Conservation (phyloP, 92 coral and sea anemone species). For the Parazoanthus atlanticus region DNA sequence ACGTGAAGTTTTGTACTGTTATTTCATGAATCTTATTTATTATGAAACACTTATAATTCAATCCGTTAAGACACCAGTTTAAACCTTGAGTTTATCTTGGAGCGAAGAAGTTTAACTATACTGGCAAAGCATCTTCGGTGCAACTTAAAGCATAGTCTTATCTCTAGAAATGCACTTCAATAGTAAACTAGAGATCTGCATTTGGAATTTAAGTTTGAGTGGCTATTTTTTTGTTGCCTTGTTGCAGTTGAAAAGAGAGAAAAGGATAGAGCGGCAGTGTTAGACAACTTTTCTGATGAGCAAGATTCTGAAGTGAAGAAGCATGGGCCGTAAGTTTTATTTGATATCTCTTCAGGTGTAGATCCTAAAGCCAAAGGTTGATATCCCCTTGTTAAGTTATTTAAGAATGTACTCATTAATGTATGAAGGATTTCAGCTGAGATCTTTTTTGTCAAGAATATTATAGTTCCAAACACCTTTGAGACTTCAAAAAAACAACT, state of each 20-base stretch:
- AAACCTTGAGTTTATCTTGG: neutral
- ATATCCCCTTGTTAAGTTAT: too few relatives aligned
- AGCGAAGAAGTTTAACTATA: too few relatives aligned
- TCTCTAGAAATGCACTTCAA: neutral
- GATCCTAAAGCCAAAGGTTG: too few relatives aligned
- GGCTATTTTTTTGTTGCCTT: neutral
- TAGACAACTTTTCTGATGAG: conserved; percentile 52
- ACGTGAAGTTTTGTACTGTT: neutral
- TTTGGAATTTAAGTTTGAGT: neutral
- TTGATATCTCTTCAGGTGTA: neutral
- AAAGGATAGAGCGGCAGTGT: conserved; percentile 68
- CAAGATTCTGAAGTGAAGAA: conserved; percentile 47
- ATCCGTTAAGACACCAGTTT: neutral
- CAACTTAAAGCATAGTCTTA: too few relatives aligned
- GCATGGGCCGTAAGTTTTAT: neutral
- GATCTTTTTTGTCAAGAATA: too few relatives aligned
- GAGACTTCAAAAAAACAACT: too few relatives aligned
- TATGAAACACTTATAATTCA: neutral
- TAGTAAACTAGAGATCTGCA: neutral
- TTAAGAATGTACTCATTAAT: too few relatives aligned
- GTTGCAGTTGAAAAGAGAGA: conserved; percentile 85
- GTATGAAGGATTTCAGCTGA: too few relatives aligned
- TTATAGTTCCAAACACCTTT: too few relatives aligned
- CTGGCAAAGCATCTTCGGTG: too few relatives aligned
- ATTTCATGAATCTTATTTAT: neutral